A percentile compares a stretch with the other conserved stretches of the same genome.
These are phyloP conservation scores for Dunckerocampus dactyliophorus DNA, from an alignment of 2,113 vertebrate genomes.

Conservation along the genomic window DNA sequence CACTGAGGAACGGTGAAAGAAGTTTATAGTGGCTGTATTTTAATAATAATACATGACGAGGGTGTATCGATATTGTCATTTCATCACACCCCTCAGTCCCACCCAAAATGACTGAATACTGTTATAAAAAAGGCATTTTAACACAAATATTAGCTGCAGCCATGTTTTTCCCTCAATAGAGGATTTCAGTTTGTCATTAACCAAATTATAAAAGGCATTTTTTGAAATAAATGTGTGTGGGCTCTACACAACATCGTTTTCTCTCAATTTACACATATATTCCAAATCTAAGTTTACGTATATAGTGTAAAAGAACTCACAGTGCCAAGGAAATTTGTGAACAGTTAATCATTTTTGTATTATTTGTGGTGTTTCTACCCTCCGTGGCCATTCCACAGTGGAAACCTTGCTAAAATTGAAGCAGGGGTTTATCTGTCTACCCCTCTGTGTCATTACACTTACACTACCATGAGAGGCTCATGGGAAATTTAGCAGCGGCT, in stretches of 20 bases:
- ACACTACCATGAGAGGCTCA: conserved; percentile 28
- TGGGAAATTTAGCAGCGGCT: conserved; percentile 52
- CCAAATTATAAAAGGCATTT: not conserved
- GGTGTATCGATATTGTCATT: too few relatives aligned
- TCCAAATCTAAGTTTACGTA: too few relatives aligned
- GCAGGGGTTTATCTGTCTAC: conserved; percentile 27
- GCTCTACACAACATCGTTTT: not conserved
- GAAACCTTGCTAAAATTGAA: conserved; percentile 24
- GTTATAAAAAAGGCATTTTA: not conserved
- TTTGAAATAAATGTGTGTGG: not conserved
- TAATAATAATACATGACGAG: too few relatives aligned
- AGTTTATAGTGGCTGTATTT: too few relatives aligned
- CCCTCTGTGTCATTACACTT: conserved; percentile 35
- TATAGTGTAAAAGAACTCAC: too few relatives aligned
- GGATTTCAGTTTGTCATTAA: not conserved
- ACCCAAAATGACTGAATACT: not conserved
- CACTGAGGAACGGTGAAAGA: too few relatives aligned
- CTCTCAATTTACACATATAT: too few relatives aligned
- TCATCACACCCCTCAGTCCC: too few relatives aligned
- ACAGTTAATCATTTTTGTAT: not conserved
- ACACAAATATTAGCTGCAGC: not conserved
- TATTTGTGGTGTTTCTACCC: not conserved
- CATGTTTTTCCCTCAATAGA: not conserved
- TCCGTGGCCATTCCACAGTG: conserved; percentile 1
- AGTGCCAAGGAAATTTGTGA: too few relatives aligned